These are phyloP conservation scores for Daphoenositta chrysoptera DNA, from an alignment of 2,113 vertebrate genomes.

Conservation along the genomic window DNA sequence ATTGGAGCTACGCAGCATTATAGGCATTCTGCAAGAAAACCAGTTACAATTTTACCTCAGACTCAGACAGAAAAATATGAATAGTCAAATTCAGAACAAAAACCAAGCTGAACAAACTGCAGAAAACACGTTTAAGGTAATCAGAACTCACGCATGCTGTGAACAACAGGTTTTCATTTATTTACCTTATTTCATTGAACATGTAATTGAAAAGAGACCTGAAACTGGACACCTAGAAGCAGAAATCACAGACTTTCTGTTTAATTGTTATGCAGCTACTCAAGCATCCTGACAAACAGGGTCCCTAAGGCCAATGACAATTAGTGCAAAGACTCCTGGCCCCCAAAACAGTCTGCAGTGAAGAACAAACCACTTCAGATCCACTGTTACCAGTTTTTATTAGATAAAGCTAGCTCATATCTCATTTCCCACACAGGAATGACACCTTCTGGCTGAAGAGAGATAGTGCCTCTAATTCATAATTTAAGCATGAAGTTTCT, in stretches of 20 bases:
- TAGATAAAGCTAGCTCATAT: background rate
- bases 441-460: background rate
- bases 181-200: background rate
- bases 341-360: background rate
- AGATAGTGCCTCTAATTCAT: background rate
- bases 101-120: background rate
- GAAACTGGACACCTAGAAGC: background rate
- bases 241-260: background rate
- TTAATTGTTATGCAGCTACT: background rate
- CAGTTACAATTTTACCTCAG: background rate
- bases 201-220: background rate
- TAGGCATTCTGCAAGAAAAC: constrained; percentile 87
- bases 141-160: background rate
- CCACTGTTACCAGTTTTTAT: background rate
- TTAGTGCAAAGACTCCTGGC: background rate
- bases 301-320: background rate
- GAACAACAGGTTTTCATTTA: background rate
- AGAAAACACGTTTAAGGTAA: background rate
- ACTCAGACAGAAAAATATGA: background rate
- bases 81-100: background rate
- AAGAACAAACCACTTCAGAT: background rate
- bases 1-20: constrained; percentile 97
- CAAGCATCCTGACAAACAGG: background rate
- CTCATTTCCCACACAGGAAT: background rate
- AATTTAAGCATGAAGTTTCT: background rate